These are phyloP conservation scores for Tamandua tetradactyla DNA, from an alignment of 2,797 vertebrate species.

Conservation along the genomic window DNA sequence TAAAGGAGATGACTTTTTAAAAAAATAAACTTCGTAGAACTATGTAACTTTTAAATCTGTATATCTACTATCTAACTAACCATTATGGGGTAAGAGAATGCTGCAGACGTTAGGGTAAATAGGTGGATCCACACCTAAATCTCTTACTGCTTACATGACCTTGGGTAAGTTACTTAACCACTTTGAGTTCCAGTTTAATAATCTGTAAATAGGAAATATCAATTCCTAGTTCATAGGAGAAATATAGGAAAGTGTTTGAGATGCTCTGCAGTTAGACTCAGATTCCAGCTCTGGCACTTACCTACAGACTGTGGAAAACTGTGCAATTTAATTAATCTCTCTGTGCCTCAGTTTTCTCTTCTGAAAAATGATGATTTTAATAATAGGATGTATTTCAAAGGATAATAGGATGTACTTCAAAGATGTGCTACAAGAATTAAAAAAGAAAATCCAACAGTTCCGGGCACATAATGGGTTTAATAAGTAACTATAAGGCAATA, in stretches of 20 bases:
- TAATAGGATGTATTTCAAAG: not conserved
- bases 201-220: not conserved
- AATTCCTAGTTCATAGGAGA: not conserved
- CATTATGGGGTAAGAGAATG: not conserved
- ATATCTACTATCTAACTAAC: not conserved
- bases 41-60: not conserved
- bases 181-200: not conserved
- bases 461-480: not conserved
- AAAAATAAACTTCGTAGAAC: not conserved
- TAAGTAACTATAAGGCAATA: not conserved
- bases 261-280: not conserved
- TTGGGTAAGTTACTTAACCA: not conserved
- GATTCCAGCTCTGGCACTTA: not conserved
- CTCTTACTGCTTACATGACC: not conserved
- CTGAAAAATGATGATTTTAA: not conserved
- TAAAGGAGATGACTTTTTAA: not conserved
- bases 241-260: not conserved
- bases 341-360: not conserved
- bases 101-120: not conserved
- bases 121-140: not conserved
- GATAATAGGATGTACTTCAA: not conserved
- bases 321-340: not conserved
- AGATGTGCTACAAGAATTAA: not conserved
- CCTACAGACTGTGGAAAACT: not conserved
- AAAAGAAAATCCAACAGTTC: conserved; percentile 15